Percentiles rank a stretch among this genome's conserved stretches.
These are phyloP conservation scores for Eubasilissa splendida DNA, from an alignment of 2,888 invertebrate species.

Conservation along the genomic window DNA sequence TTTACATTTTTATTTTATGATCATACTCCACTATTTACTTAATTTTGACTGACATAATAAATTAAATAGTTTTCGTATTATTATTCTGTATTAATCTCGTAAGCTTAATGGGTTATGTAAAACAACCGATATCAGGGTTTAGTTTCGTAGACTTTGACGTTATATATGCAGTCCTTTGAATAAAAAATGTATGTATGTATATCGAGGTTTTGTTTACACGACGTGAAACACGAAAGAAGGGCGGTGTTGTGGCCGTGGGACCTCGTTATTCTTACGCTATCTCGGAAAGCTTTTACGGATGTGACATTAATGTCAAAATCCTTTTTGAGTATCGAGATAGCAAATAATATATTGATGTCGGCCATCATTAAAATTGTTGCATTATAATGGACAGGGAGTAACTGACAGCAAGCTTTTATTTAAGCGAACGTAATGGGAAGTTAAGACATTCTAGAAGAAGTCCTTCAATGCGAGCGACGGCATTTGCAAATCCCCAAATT, in stretches of 20 bases:
- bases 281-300: constrained; percentile 44
- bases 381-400: constrained; percentile 39
- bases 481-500: too few relatives aligned
- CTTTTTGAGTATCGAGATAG: constrained; percentile 45
- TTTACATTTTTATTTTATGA: too few relatives aligned
- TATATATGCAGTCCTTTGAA: background rate
- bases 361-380: constrained; percentile 43
- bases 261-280: constrained; percentile 47
- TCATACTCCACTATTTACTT: too few relatives aligned
- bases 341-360: constrained; percentile 49
- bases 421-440: background rate
- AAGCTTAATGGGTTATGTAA: too few relatives aligned
- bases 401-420: constrained; percentile 9
- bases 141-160: too few relatives aligned
- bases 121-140: too few relatives aligned
- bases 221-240: constrained; percentile 4
- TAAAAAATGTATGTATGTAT: background rate
- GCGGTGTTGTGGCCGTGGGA: constrained; percentile 12
- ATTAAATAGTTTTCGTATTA: too few relatives aligned
- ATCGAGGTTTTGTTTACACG: constrained; percentile 43
- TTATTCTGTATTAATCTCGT: too few relatives aligned
- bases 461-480: too few relatives aligned
- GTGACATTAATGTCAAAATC: constrained; percentile 55
- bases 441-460: background rate
- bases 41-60: too few relatives aligned